Percentiles rank a stretch among this genome's conserved stretches.
phyloP scores from a whole-genome alignment of 2,113 vertebrate genomes.

The Isurus oxyrinchus region DNA sequence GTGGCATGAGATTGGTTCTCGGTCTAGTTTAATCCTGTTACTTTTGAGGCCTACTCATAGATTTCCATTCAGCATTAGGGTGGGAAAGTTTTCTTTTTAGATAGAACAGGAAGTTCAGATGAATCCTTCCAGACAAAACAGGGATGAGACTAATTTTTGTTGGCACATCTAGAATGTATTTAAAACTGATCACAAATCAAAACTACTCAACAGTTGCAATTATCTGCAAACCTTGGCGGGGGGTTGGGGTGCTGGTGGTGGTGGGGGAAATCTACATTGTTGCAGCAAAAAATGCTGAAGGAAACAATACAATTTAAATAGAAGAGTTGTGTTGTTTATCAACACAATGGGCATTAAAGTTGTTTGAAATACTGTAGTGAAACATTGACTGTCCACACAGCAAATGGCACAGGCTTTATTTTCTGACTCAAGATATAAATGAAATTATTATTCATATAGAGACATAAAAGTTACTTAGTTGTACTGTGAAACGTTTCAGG shows the following conservation, averaged over 20 bases:
- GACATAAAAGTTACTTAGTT: background rate
- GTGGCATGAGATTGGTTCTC: background rate
- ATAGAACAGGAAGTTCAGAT: background rate
- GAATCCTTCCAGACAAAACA: conserved; percentile 22
- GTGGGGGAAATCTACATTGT: background rate
- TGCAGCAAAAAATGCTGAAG: background rate
- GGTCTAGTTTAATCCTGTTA: background rate
- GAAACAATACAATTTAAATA: background rate
- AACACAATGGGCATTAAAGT: background rate
- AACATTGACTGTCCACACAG: background rate
- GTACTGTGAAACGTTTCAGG: background rate
- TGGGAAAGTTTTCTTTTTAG: conserved; percentile 21
- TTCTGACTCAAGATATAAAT: background rate
- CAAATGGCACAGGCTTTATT: background rate
- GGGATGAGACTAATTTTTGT: conserved; percentile 10
- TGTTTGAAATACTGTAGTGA: background rate
- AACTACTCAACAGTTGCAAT: conserved; percentile 20
- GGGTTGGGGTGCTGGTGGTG: too few species aligned
- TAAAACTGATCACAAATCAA: background rate
- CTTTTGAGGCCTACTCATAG: background rate
- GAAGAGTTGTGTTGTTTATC: background rate
- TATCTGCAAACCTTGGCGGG: background rate
- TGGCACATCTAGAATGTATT: background rate
- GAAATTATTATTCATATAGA: background rate
- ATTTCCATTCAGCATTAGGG: background rate